Conservation (phyloP, 2,888 invertebrate species). For the Meganola albula region DNA sequence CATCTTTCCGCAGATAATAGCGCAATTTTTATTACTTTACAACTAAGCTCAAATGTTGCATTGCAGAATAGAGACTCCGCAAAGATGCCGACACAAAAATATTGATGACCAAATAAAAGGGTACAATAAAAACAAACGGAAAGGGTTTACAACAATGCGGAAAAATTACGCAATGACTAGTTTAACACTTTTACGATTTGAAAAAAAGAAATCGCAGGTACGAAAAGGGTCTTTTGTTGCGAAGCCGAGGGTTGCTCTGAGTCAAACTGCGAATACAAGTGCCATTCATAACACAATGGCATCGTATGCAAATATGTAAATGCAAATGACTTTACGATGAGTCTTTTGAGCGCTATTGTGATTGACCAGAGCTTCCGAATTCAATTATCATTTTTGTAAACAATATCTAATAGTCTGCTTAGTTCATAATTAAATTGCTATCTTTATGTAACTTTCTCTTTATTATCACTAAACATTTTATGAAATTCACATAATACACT, state of each 20-base stretch:
- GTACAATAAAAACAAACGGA: conserved; percentile 72
- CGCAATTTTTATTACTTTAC: conserved; percentile 74
- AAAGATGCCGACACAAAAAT: conserved; percentile 60
- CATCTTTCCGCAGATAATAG: conserved; percentile 68
- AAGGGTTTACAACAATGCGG: conserved; percentile 74
- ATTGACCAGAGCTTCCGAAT: conserved; percentile 50
- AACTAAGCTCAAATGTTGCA: conserved; percentile 57
- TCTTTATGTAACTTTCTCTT: no score
- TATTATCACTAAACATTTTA: no score
- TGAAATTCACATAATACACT: no score
- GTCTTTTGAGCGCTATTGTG: conserved; percentile 39
- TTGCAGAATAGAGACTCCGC: conserved; percentile 63
- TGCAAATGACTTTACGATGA: conserved; percentile 54
- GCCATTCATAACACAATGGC: conserved; percentile 46
- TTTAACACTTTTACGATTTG: conserved; percentile 63
- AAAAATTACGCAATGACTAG: conserved; percentile 72
- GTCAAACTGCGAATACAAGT: conserved; percentile 46
- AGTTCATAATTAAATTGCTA: no score
- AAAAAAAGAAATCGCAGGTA: conserved; percentile 70
- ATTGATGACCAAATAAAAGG: conserved; percentile 52
- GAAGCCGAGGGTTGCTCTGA: conserved; percentile 26
- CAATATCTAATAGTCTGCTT: no score
- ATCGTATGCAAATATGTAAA: conserved; percentile 69
- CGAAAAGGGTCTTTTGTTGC: conserved; percentile 48
- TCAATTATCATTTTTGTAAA: conserved; percentile 51